A percentile compares a stretch with the other conserved stretches of the same genome.
These are phyloP conservation scores for Eubucco bourcierii DNA, from an alignment of 2,113 vertebrate species.

Conservation along the genomic window DNA sequence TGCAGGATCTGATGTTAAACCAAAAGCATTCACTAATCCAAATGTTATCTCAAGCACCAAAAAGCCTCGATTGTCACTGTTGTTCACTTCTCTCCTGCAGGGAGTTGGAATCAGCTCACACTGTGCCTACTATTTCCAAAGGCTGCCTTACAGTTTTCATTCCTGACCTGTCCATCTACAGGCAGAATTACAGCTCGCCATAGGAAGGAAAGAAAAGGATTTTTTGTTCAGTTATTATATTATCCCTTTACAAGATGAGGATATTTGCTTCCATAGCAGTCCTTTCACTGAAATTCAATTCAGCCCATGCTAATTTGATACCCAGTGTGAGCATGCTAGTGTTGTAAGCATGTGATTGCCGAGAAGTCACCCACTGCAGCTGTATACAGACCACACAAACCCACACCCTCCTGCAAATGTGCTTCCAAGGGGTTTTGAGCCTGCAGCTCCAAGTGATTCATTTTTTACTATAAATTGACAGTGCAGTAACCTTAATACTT, in stretches of 20 bases:
- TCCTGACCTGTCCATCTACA: background rate
- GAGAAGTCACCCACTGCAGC: background rate
- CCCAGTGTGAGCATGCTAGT: background rate
- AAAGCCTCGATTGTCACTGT: background rate
- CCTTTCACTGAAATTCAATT: background rate
- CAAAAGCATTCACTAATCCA: background rate
- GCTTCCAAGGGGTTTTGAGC: background rate
- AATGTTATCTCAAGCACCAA: background rate
- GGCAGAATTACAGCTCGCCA: background rate
- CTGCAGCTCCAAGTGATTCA: background rate
- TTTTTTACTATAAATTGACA: background rate
- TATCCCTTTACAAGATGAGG: background rate
- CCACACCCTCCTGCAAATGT: background rate
- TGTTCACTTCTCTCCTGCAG: background rate
- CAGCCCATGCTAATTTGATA: background rate
- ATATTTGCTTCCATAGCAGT: background rate
- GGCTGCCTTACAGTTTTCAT: background rate
- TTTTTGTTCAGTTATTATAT: background rate
- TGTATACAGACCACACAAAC: background rate
- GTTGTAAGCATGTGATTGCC: background rate
- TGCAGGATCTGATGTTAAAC: background rate
- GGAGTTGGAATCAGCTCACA: background rate
- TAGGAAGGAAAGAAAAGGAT: background rate
- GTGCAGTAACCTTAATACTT: conserved; percentile 8
- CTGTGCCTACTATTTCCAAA: background rate